A percentile compares a stretch with the other conserved stretches of the same genome.
These are phyloP conservation scores for Paguma larvata DNA, from an alignment of 2,797 vertebrate genomes.

Conservation along the genomic window DNA sequence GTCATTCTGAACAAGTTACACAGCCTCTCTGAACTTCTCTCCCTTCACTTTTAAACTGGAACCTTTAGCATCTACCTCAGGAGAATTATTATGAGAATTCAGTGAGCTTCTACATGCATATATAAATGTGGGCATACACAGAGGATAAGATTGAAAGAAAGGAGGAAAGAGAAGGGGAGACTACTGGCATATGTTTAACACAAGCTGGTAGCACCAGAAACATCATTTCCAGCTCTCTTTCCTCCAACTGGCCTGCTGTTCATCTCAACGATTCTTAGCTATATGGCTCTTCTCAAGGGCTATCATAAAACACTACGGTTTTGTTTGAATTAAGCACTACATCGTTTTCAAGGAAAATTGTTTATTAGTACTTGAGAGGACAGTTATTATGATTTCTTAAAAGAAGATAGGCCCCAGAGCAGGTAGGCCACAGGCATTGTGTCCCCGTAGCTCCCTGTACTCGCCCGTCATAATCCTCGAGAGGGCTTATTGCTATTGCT, in stretches of 20 bases:
- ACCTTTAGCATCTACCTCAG: not conserved
- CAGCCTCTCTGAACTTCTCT: not conserved
- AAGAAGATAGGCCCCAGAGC: not conserved
- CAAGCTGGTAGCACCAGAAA: not conserved
- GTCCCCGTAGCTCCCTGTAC: no score
- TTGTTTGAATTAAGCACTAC: not conserved
- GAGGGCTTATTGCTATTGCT: not conserved
- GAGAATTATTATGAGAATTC: not conserved
- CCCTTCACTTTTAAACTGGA: not conserved
- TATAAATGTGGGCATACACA: not conserved
- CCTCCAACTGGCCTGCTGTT: not conserved
- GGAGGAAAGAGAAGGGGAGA: not conserved
- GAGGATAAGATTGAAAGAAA: not conserved
- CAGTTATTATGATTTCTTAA: not conserved
- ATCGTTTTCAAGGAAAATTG: not conserved
- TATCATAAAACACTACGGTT: not conserved
- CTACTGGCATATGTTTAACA: not conserved
- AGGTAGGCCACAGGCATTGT: no score
- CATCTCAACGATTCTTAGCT: not conserved
- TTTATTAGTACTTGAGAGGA: not conserved
- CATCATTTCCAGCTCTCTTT: not conserved
- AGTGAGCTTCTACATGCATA: not conserved
- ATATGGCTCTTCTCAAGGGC: not conserved
- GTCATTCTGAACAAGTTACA: not conserved
- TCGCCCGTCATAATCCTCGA: fast-evolving